A percentile compares a stretch with the other conserved stretches of the same genome.
Evolutionary conservation across 2,113 vertebrate genomes (phyloP).

Genomic region (Pedetes capensis): DNA sequence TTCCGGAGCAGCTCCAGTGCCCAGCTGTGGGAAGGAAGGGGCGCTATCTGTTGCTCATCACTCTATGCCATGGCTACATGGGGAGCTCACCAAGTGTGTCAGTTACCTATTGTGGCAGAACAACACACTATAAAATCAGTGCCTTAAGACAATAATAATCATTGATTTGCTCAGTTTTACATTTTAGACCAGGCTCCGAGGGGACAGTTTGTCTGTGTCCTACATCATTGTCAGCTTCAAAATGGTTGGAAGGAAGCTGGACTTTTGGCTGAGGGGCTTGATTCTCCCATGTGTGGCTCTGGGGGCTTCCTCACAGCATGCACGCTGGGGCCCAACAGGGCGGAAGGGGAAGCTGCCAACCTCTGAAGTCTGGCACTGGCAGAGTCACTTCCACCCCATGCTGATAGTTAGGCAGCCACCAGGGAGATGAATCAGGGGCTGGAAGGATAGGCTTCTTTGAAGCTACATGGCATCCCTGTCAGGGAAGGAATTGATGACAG

Average conservation of each 20-base stretch:
- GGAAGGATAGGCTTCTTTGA: not conserved
- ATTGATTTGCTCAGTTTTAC: not conserved
- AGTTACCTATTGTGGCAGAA: not conserved
- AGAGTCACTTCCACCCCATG: not conserved
- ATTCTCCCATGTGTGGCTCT: not conserved
- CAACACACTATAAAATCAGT: not conserved
- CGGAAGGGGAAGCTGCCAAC: not conserved
- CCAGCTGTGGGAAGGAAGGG: not conserved
- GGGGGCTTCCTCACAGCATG: not conserved
- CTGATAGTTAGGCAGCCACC: not conserved
- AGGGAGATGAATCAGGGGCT: not conserved
- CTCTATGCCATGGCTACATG: fast-evolving
- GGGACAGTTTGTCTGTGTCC: not conserved
- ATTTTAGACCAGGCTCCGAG: not conserved
- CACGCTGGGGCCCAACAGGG: not conserved
- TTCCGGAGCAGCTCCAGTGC: not conserved
- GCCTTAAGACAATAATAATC: not conserved
- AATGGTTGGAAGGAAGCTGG: not conserved
- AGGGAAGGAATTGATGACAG: not conserved
- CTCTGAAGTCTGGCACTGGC: not conserved
- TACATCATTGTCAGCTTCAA: not conserved
- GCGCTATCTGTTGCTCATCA: not conserved
- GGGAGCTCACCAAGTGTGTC: not conserved
- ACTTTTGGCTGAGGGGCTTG: not conserved
- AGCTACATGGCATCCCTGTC: not conserved